Evolutionary conservation across 92 coral and sea anemone species (phyloP).

Genomic region (Pocillopora meandrina): DNA sequence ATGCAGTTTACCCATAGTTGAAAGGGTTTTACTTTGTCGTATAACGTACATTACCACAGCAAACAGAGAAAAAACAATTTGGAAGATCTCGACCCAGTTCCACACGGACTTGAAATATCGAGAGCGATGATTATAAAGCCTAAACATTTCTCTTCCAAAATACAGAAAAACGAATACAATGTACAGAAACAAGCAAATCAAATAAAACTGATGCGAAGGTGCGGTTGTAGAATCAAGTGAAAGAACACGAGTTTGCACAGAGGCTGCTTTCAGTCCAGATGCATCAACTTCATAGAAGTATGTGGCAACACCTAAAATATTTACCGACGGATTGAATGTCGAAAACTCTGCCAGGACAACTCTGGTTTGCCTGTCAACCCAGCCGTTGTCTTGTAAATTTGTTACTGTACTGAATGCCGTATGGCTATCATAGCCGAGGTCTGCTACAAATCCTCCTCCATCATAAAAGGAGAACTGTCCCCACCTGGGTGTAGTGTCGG

Average conservation of each 20-base stretch:
- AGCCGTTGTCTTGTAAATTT: slow-evolving; percentile 44
- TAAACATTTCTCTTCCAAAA: slow-evolving; percentile 42
- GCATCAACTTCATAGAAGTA: slow-evolving; percentile 64
- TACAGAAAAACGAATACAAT: slow-evolving; percentile 50
- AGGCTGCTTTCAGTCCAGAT: slow-evolving; percentile 45
- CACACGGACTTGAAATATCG: slow-evolving; percentile 55
- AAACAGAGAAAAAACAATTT: slow-evolving; percentile 39
- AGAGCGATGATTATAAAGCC: slow-evolving; percentile 32
- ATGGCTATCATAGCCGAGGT: slow-evolving; percentile 62
- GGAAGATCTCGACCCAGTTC: slow-evolving; percentile 78
- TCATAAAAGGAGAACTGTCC: slow-evolving; percentile 66
- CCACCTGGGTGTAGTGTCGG: slow-evolving; percentile 51
- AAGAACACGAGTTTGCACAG: slow-evolving; percentile 42
- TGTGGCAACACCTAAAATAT: slow-evolving; percentile 48
- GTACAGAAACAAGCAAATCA: slow-evolving; percentile 59
- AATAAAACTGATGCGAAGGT: slow-evolving; percentile 60
- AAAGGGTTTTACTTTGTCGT: slow-evolving; percentile 24
- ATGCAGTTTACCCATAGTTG: slow-evolving; percentile 44
- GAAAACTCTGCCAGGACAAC: slow-evolving; percentile 64
- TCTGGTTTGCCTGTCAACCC: slow-evolving; percentile 71
- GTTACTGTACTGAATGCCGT: slow-evolving; percentile 20
- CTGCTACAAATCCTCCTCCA: slow-evolving; percentile 76
- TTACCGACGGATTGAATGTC: slow-evolving; percentile 64
- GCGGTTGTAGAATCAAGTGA: slow-evolving; percentile 50
- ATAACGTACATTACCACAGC: slow-evolving; percentile 59